Conservation (phyloP, 2,797 vertebrate genomes). For the Odontamblyopus rebecca region DNA sequence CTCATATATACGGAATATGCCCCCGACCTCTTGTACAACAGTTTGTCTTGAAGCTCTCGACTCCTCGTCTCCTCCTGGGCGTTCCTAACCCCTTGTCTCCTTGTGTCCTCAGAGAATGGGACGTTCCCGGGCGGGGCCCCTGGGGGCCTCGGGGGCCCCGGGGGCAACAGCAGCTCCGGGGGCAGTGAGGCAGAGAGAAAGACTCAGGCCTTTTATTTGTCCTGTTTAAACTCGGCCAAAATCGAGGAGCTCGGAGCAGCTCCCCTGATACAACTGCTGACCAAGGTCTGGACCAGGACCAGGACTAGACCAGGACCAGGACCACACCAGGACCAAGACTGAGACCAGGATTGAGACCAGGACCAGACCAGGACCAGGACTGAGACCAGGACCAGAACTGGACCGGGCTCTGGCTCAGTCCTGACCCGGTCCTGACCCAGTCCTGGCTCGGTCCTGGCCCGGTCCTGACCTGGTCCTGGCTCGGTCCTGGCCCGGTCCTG, state of each 20-base stretch:
- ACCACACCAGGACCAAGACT: not conserved
- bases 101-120: conserved; percentile 80
- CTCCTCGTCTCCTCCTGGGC: not conserved
- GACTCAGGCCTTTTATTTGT: conserved; percentile 92
- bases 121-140: conserved; percentile 80
- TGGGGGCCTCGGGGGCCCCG: no score
- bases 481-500: no score
- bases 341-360: not conserved
- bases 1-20: no score
- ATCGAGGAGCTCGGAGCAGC: conserved; percentile 92
- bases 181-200: conserved; percentile 91
- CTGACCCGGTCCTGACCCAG: no score
- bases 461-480: no score
- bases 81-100: not conserved
- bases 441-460: no score
- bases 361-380: not conserved
- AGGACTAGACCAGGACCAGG: not conserved
- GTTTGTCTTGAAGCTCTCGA: not conserved
- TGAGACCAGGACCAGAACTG: not conserved
- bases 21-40: no score
- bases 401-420: not conserved
- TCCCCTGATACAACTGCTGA: conserved; percentile 89
- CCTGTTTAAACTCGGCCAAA: conserved; percentile 89
- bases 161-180: conserved; percentile 63
- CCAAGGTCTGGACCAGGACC: conserved; percentile 76